These are phyloP conservation scores for Zeus faber DNA, from an alignment of 2,113 vertebrate species.

Conservation along the genomic window DNA sequence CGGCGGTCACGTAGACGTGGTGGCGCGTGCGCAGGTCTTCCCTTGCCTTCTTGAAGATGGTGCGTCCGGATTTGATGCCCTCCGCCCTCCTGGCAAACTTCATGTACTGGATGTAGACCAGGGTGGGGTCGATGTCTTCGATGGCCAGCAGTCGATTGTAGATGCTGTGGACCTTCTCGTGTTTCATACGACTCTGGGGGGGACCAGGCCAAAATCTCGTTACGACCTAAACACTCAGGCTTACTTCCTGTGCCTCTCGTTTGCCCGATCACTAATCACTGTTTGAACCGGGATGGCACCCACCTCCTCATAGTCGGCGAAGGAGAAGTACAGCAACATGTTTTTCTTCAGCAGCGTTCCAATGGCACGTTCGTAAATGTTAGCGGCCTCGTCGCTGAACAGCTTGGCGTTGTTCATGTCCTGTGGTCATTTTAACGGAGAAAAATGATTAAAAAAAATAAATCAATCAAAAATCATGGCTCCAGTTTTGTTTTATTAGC, in stretches of 20 bases:
- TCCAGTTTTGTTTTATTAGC: neutral
- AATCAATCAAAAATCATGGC: neutral
- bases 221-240: neutral
- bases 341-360: conserved; percentile 98
- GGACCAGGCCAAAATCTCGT: neutral
- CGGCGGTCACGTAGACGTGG: conserved; percentile 96
- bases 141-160: conserved; percentile 94
- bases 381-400: conserved; percentile 98
- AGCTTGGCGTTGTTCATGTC: conserved; percentile 99
- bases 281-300: conserved; percentile 29
- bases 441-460: neutral
- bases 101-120: conserved; percentile 99
- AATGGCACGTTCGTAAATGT: conserved; percentile 98
- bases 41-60: conserved; percentile 98
- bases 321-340: conserved; percentile 99
- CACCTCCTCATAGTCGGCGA: conserved; percentile 98
- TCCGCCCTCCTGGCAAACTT: conserved; percentile 98
- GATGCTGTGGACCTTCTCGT: conserved; percentile 97
- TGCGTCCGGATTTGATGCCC: conserved; percentile 95
- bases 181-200: conserved; percentile 94
- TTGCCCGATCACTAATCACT: neutral
- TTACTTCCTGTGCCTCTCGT: neutral
- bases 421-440: conserved; percentile 55
- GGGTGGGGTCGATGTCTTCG: conserved; percentile 96
- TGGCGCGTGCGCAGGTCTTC: conserved; percentile 93